Evolutionary conservation across 2,888 invertebrate species (phyloP), one percentile per base, ranked within the genome.

Genomic region (Cylloceria caligata): DNA sequence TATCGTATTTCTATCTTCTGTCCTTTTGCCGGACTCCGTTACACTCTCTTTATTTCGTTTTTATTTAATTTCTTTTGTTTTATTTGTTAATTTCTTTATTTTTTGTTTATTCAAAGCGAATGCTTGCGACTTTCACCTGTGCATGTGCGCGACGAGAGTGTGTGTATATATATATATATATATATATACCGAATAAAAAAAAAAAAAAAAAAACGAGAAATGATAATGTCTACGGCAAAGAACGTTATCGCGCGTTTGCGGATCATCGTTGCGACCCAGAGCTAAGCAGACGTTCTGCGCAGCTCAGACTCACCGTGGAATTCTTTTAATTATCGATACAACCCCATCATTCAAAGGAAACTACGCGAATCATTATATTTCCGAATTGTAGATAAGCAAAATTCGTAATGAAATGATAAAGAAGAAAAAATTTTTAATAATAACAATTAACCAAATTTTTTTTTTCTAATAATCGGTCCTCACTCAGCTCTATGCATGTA

Each of bases 81-180:
- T 19, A 24, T 16, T 42, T 68, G 21, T 47, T 65, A 24, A n/a
- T 34, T 47, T 16, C 24, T 64, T n/a, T 36, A n/a, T 9, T 34
- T 52, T 42, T 64, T 64, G 19, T 27, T n/a, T 36, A 60, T 72
- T 69, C 73, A 68, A 77, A 45, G 55, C 62, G 68, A 73, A 64
- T 73, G 79, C 79, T 74, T 80, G 73, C 68, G 73, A 77, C 76
- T 68, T 67, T 73, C 76, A 68, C 60, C 62, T 67, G 52, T 55
- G 65, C 71, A 67, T 67, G 64, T 67, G 72, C 60, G 72, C 62
- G 72, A 76, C 72, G 55, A 55, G 36, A 52, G 67, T 72, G 60
- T 72, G 65, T 67, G 72, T 72, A 67, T 72, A 39, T 76, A 55
- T 60, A 68, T 76, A 76, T 65, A 76, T 65, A 76, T 72, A n/a